Evolutionary conservation across 2,113 vertebrate genomes (phyloP).

Genomic region (Cryptotis parvus): DNA sequence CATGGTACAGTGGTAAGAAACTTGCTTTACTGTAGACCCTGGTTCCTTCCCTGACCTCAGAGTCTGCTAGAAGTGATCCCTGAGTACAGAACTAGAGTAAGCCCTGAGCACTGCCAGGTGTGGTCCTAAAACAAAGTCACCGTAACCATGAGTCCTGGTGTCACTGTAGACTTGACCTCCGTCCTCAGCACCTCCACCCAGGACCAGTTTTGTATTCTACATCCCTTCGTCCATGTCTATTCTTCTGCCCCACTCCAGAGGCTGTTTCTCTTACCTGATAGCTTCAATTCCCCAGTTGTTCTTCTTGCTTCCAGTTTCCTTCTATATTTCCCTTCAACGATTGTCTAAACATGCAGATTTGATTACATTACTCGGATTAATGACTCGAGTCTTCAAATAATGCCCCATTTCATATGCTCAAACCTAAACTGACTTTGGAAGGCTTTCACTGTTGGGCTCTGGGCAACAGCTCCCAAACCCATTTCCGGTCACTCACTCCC

Average conservation of each 20-base stretch:
- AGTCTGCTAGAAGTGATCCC: no score
- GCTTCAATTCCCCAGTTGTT: neutral
- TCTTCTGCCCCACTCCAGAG: neutral
- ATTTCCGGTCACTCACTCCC: neutral
- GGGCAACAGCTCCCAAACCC: neutral
- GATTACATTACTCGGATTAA: neutral
- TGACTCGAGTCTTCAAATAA: neutral
- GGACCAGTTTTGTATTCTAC: no score
- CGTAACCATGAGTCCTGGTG: neutral
- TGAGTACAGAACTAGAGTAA: no score
- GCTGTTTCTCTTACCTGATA: neutral
- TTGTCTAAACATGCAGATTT: neutral
- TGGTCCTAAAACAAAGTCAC: neutral
- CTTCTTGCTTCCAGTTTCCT: neutral
- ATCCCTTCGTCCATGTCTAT: no score
- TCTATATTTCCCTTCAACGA: neutral
- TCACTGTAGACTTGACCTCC: neutral
- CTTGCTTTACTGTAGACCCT: no score
- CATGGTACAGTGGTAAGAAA: no score
- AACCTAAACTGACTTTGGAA: neutral
- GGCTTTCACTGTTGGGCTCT: neutral
- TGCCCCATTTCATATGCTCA: neutral
- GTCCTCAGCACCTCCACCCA: neutral
- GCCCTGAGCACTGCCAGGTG: no score
- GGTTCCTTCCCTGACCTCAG: no score